These are phyloP conservation scores for Corvus hawaiiensis DNA, from an alignment of 2,113 vertebrate species.

Conservation along the genomic window DNA sequence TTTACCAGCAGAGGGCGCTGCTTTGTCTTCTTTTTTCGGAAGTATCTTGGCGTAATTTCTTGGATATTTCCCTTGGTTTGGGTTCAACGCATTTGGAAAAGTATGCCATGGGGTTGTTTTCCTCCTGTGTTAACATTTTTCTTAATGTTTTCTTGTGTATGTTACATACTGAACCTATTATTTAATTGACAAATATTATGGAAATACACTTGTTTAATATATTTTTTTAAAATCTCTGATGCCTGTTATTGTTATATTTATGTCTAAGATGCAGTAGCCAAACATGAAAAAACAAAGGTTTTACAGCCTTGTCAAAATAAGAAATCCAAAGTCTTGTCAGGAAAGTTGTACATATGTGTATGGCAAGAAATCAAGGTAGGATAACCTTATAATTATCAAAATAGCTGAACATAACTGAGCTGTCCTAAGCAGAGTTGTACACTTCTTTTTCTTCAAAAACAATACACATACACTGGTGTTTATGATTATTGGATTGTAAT, in stretches of 20 bases:
- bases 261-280: neutral
- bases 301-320: neutral
- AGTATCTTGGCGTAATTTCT: conserved; percentile 86
- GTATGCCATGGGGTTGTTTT: conserved; percentile 45
- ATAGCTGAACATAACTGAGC: neutral
- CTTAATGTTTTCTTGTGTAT: neutral
- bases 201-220: neutral
- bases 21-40: conserved; percentile 92
- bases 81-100: conserved; percentile 85
- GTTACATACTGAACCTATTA: neutral
- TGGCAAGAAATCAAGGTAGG: neutral
- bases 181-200: neutral
- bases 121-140: neutral
- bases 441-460: neutral
- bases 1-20: conserved; percentile 87
- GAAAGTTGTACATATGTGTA: neutral
- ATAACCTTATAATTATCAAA: neutral
- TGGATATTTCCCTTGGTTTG: conserved; percentile 88
- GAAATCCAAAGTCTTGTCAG: neutral
- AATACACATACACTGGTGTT: neutral
- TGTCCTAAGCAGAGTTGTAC: neutral
- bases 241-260: neutral
- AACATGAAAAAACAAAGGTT: neutral
- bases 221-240: neutral
- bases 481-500: neutral